Evolutionary conservation across 1,140 invertebrate genomes (phyloP).

Genomic region (Asbolus verrucosus): DNA sequence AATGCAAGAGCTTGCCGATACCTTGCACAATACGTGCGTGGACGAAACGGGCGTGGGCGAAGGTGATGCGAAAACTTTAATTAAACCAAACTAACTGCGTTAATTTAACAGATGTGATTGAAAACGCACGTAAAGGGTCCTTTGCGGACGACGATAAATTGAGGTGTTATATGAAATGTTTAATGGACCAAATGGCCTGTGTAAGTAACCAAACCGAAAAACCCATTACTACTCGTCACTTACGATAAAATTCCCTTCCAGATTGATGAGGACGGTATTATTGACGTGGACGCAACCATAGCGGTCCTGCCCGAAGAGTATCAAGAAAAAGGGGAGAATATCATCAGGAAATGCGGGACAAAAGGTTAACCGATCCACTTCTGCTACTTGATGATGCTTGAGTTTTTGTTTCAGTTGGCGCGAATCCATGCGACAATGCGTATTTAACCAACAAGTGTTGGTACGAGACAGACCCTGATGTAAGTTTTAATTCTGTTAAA

Average conservation of each 20-base stretch:
- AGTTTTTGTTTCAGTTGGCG: constrained; percentile 56
- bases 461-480: constrained; percentile 50
- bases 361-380: constrained; percentile 56
- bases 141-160: constrained; percentile 59
- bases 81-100: neutral
- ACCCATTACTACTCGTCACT: no score
- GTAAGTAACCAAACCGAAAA: no score
- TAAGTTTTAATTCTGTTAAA: constrained; percentile 45
- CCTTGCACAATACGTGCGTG: constrained; percentile 48
- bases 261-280: constrained; percentile 61
- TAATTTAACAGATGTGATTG: constrained; percentile 46
- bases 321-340: constrained; percentile 51
- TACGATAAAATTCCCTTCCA: no score
- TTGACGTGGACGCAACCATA: constrained; percentile 62
- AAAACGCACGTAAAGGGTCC: constrained; percentile 53
- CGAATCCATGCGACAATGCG: constrained; percentile 58
- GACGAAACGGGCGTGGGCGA: constrained; percentile 46
- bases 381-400: neutral
- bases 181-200: constrained; percentile 61
- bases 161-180: constrained; percentile 65
- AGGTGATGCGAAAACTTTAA: constrained; percentile 14
- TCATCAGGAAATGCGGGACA: constrained; percentile 59
- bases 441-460: constrained; percentile 60
- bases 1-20: constrained; percentile 44
- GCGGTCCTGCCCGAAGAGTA: constrained; percentile 60